phyloP scores from a whole-genome alignment of 1,140 invertebrate genomes.

The Drosophila prosaltans region DNA sequence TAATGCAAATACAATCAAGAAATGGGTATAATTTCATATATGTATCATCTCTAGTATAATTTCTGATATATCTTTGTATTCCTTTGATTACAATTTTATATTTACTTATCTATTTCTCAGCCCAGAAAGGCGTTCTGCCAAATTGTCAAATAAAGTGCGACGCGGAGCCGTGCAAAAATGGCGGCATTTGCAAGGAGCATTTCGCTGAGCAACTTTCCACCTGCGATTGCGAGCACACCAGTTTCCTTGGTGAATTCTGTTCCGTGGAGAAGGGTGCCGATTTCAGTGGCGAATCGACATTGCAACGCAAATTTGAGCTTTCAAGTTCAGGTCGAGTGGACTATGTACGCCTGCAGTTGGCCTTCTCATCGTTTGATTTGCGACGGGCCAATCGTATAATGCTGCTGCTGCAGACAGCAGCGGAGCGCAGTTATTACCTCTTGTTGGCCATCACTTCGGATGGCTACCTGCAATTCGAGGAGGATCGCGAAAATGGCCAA shows the following conservation, averaged over 20 bases:
- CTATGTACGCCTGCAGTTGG: constrained; percentile 90
- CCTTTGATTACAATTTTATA: constrained; percentile 1
- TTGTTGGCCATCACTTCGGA: constrained; percentile 91
- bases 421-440: constrained; percentile 92
- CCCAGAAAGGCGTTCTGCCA: constrained; percentile 87
- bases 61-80: neutral
- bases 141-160: constrained; percentile 96
- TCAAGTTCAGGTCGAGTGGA: constrained; percentile 86
- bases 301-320: constrained; percentile 90
- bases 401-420: constrained; percentile 91
- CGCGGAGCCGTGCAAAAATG: constrained; percentile 92
- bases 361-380: constrained; percentile 91
- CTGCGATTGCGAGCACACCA: constrained; percentile 94
- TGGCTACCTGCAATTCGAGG: constrained; percentile 92
- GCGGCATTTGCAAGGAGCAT: constrained; percentile 94
- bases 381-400: constrained; percentile 90
- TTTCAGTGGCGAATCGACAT: constrained; percentile 92
- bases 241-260: constrained; percentile 92
- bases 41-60: no score
- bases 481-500: constrained; percentile 89
- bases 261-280: constrained; percentile 92
- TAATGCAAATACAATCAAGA: no score
- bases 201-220: constrained; percentile 92
- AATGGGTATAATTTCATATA: no score
- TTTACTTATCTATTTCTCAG: constrained; percentile 33